Evolutionary conservation across 2,797 vertebrate genomes (phyloP).

Genomic region (Amphiprion clarkii): DNA sequence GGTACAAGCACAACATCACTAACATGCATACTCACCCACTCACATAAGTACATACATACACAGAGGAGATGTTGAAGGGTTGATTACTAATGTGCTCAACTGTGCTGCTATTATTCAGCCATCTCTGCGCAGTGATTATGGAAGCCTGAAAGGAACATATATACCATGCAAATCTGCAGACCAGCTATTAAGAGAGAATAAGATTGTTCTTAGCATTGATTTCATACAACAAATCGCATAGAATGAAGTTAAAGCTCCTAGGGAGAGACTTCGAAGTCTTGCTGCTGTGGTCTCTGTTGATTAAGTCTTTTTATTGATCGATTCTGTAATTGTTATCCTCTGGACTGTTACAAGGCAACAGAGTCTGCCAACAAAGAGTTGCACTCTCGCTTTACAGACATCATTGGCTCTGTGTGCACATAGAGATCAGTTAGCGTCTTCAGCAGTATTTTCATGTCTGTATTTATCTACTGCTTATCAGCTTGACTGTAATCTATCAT

Average conservation of each 20-base stretch:
- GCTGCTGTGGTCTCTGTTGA: constrained; percentile 55
- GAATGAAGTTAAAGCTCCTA: constrained; percentile 42
- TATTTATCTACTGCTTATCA: constrained; percentile 9
- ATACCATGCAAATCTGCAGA: constrained; percentile 4
- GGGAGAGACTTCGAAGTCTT: constrained; percentile 42
- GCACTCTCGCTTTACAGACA: constrained; percentile 30
- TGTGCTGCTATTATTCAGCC: constrained; percentile 32
- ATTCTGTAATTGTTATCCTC: constrained; percentile 72
- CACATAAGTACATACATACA: constrained; percentile 34
- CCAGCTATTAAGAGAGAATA: constrained; percentile 10
- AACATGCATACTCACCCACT: constrained; percentile 43
- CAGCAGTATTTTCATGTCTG: constrained; percentile 18
- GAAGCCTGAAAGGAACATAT: constrained; percentile 5
- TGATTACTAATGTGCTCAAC: constrained; percentile 51
- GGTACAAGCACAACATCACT: constrained; percentile 52
- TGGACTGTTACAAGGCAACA: constrained; percentile 44
- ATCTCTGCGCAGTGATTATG: constrained; percentile 9
- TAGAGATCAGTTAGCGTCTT: neutral
- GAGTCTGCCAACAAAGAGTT: constrained; percentile 46
- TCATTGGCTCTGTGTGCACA: constrained; percentile 22
- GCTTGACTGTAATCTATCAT: neutral
- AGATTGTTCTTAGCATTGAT: constrained; percentile 43
- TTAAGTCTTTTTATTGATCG: constrained; percentile 68
- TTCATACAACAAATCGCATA: constrained; percentile 36
- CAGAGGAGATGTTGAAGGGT: constrained; percentile 40